These are phyloP conservation scores for Pardosa pseudoannulata DNA, from an alignment of 2,888 invertebrate species.

Conservation along the genomic window DNA sequence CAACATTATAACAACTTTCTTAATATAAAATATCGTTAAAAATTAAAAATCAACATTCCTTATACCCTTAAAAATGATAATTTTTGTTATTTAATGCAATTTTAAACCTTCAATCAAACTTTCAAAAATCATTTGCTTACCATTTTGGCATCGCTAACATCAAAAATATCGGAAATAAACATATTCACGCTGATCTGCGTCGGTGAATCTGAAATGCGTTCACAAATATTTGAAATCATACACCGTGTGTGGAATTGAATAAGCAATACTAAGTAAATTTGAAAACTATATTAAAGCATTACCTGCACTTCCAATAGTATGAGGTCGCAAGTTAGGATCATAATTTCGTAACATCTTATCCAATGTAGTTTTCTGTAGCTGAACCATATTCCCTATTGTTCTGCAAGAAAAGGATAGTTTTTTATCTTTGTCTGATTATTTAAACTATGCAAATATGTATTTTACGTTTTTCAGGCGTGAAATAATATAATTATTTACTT, in stretches of 20 bases:
- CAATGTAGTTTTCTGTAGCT: slow-evolving; percentile 40
- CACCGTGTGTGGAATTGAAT: background rate
- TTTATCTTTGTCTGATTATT: too few species aligned
- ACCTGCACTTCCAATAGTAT: slow-evolving; percentile 59
- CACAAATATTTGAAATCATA: too few species aligned
- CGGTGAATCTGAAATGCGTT: slow-evolving; percentile 50
- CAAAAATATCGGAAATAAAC: slow-evolving; percentile 59
- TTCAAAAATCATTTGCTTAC: slow-evolving; percentile 25
- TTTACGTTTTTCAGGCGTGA: too few species aligned
- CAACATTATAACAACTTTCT: too few species aligned
- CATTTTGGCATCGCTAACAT: slow-evolving; percentile 52
- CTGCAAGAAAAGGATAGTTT: too few species aligned
- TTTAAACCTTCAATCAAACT: too few species aligned
- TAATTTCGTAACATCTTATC: slow-evolving; percentile 52
- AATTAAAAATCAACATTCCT: too few species aligned
- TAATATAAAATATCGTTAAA: too few species aligned
- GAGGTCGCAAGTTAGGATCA: slow-evolving; percentile 48
- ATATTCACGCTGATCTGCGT: slow-evolving; percentile 58
- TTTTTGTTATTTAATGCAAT: too few species aligned
- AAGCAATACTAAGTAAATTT: background rate
- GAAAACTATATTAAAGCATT: background rate
- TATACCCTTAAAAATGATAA: background rate
- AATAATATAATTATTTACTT: too few species aligned
- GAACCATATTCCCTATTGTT: slow-evolving; percentile 32
- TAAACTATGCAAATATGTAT: too few species aligned